Evolutionary conservation across 2,888 invertebrate species (phyloP), one percentile per base, ranked within the genome.

Genomic region (Hydriomena furcata): DNA sequence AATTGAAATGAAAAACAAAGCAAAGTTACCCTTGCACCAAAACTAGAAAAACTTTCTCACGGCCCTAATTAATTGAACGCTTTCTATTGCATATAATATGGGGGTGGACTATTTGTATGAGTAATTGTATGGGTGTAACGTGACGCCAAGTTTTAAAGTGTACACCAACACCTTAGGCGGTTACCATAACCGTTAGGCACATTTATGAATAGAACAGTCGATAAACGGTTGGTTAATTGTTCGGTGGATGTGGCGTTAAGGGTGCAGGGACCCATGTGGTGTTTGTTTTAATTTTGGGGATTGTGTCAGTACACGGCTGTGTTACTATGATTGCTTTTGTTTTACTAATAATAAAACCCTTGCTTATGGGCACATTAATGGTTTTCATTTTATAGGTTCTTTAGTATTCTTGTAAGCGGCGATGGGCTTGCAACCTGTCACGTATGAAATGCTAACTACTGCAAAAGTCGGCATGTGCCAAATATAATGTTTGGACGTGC

Each of bases 1-100:
- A n/a, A 17, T 17, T 17, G 17, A 17, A 3, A 4, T 17, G 17
- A 17, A 17, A 17, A 3, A 17, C 17, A 17, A 17, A 17, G 17
- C 17, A 17, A 17, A 17, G 2, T 17, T 17, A 3, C 17, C 17
- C 13, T 34, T 12, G 17, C 34, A 34, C 32, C 37, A 37, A 44
- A 41, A 27, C 17, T 23, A 32, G 36, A 25, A 49, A 46, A 56
- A 52, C 46, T 64, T 80, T 84, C 79, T 77, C 84, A 82, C 83
- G 82, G 69, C 65, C 65, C 64, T 82, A 84, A 84, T 87, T 87
- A 87, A 85, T 84, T 77, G 76, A 66, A 72, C 65, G 68, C 81
- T 84, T 85, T 84, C 79, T 79, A 82, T 81, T 83, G 62, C 68
- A 63, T 63, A 25, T n/a, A n/a, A n/a, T 46, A 58, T 54, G 58